A percentile compares a stretch with the other conserved stretches of the same genome.
These are phyloP conservation scores for Nomada goodeniana DNA, from an alignment of 2,888 invertebrate species.

Conservation along the genomic window DNA sequence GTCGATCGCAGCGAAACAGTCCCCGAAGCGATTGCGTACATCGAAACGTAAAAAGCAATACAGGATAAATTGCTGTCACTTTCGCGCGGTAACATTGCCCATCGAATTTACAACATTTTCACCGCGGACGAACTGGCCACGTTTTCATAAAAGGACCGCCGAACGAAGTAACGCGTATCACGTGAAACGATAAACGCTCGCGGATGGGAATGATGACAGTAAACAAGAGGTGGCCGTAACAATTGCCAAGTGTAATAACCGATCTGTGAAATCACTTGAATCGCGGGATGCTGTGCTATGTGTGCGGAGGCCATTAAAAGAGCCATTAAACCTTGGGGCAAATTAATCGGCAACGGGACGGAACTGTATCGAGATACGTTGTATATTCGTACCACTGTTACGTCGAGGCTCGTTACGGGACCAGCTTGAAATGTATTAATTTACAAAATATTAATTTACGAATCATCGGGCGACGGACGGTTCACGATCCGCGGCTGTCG, in stretches of 20 bases:
- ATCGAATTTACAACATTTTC: too few species aligned
- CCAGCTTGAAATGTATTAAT: slow-evolving; percentile 32
- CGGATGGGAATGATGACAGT: background rate
- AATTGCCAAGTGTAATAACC: slow-evolving; percentile 19
- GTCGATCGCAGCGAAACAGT: too few species aligned
- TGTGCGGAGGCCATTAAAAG: slow-evolving; percentile 22
- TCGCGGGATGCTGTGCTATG: slow-evolving; percentile 3
- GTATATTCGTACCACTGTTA: background rate
- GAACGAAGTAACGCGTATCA: background rate
- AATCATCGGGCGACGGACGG: background rate
- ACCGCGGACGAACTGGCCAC: background rate
- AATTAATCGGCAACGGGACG: slow-evolving; percentile 36
- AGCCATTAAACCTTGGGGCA: slow-evolving; percentile 25
- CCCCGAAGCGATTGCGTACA: too few species aligned
- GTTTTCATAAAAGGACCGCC: background rate
- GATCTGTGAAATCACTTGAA: slow-evolving; percentile 30
- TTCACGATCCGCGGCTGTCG: background rate
- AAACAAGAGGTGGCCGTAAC: background rate
- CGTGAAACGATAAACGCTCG: background rate
- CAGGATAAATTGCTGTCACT: too few species aligned
- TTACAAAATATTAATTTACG: slow-evolving; percentile 39
- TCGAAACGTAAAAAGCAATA: too few species aligned
- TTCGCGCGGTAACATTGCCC: too few species aligned
- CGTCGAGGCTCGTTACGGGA: slow-evolving; percentile 1
- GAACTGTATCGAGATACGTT: background rate